Conservation (phyloP, 1,140 invertebrate genomes). For the Platyscapa corneri region DNA sequence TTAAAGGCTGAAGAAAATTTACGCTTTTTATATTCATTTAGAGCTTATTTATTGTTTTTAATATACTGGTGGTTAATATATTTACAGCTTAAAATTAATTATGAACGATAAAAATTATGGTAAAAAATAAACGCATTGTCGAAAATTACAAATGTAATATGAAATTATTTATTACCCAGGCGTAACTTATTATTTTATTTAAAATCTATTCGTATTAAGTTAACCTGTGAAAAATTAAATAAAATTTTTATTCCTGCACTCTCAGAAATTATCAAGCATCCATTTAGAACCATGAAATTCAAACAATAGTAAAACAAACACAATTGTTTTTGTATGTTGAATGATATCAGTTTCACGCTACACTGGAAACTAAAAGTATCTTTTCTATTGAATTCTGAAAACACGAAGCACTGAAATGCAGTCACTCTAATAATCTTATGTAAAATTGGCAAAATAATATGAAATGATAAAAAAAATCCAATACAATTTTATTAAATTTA, state of each 20-base stretch:
- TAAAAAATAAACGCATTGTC: too few relatives aligned
- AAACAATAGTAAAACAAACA: slow-evolving; percentile 23
- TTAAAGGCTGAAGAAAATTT: background rate
- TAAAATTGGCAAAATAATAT: background rate
- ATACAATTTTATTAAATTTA: too few relatives aligned
- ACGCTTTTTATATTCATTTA: too few relatives aligned
- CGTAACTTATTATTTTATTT: too few relatives aligned
- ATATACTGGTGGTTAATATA: too few relatives aligned
- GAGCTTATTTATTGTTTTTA: too few relatives aligned
- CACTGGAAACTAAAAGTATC: slow-evolving; percentile 30
- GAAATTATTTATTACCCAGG: too few relatives aligned
- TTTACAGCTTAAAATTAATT: too few relatives aligned
- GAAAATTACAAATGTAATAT: too few relatives aligned
- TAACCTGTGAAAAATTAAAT: background rate
- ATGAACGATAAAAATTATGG: too few relatives aligned
- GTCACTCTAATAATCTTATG: background rate
- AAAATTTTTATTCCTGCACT: background rate
- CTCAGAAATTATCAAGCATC: background rate
- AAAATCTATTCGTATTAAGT: background rate
- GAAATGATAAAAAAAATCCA: background rate
- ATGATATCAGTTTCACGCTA: slow-evolving; percentile 36
- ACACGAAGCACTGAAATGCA: background rate
- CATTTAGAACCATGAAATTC: background rate
- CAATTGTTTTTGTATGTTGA: slow-evolving; percentile 14
- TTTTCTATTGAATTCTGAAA: slow-evolving; percentile 17